phyloP scores from a whole-genome alignment of 2,888 invertebrate species.

The Ectobius pallidus region DNA sequence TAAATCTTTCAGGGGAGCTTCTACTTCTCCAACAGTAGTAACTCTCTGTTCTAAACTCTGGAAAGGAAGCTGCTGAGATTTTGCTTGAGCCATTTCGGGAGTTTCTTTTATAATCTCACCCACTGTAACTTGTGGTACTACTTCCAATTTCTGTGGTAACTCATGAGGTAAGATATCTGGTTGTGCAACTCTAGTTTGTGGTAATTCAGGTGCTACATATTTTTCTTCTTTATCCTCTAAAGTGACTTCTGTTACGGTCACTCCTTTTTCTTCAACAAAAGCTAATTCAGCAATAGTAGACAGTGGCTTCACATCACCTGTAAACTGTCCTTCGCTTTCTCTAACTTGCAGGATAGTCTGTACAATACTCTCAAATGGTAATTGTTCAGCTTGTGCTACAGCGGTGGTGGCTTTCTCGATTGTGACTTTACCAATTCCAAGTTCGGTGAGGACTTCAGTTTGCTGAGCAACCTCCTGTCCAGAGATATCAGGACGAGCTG shows the following conservation, averaged over 20 bases:
- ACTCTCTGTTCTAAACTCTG: slow-evolving; percentile 64
- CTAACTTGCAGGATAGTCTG: slow-evolving; percentile 60
- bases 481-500: slow-evolving; percentile 44
- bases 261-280: slow-evolving; percentile 56
- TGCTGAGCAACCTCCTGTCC: slow-evolving; percentile 55
- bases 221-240: slow-evolving; percentile 59
- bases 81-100: slow-evolving; percentile 54
- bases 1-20: slow-evolving; percentile 56
- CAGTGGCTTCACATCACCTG: slow-evolving; percentile 54
- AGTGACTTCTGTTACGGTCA: slow-evolving; percentile 59
- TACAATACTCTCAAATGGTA: slow-evolving; percentile 61
- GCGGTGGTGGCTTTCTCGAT: slow-evolving; percentile 51
- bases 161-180: slow-evolving; percentile 57
- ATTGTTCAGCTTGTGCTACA: slow-evolving; percentile 59
- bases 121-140: slow-evolving; percentile 55
- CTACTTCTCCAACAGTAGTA: slow-evolving; percentile 64
- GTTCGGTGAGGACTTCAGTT: slow-evolving; percentile 50
- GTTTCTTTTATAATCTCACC: slow-evolving; percentile 50
- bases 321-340: slow-evolving; percentile 58
- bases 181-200: slow-evolving; percentile 55
- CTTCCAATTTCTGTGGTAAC: slow-evolving; percentile 58
- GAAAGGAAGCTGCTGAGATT: slow-evolving; percentile 59
- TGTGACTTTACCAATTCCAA: slow-evolving; percentile 36
- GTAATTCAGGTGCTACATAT: slow-evolving; percentile 52
- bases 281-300: slow-evolving; percentile 56